A percentile compares a stretch with the other conserved stretches of the same genome.
These are phyloP conservation scores for Chaunax sp. DNA, from an alignment of 2,797 vertebrate genomes.

Conservation along the genomic window DNA sequence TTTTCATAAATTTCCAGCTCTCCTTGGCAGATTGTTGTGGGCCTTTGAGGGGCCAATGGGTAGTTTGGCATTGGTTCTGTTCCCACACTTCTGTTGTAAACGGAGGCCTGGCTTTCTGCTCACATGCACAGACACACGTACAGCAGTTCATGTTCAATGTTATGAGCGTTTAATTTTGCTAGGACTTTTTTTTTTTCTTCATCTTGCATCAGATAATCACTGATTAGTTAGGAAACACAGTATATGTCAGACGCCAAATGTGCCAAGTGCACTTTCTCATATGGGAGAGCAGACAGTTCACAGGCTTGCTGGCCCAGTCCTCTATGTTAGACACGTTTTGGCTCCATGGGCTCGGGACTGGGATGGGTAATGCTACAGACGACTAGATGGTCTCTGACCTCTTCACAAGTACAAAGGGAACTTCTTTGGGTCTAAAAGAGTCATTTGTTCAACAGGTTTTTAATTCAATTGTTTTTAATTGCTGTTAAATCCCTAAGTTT, in stretches of 20 bases:
- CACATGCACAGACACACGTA: constrained; percentile 66
- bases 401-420: constrained; percentile 74
- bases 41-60: constrained; percentile 61
- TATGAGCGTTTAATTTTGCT: constrained; percentile 71
- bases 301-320: constrained; percentile 41
- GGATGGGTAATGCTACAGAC: constrained; percentile 63
- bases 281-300: constrained; percentile 63
- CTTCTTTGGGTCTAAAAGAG: constrained; percentile 67
- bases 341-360: constrained; percentile 61
- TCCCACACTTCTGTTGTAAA: constrained; percentile 78
- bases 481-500: constrained; percentile 60
- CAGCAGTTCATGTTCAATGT: constrained; percentile 67
- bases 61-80: constrained; percentile 68
- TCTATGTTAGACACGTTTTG: constrained; percentile 60
- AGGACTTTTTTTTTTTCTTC: constrained; percentile 43
- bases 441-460: constrained; percentile 73
- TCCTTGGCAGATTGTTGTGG: constrained; percentile 59
- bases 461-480: too few relatives aligned
- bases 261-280: constrained; percentile 77
- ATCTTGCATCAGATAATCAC: constrained; percentile 83
- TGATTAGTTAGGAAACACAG: constrained; percentile 83
- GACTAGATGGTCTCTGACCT: constrained; percentile 68
- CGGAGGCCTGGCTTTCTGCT: constrained; percentile 66
- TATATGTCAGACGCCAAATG: constrained; percentile 74
- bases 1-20: constrained; percentile 65